phyloP scores from a whole-genome alignment of 2,888 invertebrate genomes.

The Blastobasis adustella region DNA sequence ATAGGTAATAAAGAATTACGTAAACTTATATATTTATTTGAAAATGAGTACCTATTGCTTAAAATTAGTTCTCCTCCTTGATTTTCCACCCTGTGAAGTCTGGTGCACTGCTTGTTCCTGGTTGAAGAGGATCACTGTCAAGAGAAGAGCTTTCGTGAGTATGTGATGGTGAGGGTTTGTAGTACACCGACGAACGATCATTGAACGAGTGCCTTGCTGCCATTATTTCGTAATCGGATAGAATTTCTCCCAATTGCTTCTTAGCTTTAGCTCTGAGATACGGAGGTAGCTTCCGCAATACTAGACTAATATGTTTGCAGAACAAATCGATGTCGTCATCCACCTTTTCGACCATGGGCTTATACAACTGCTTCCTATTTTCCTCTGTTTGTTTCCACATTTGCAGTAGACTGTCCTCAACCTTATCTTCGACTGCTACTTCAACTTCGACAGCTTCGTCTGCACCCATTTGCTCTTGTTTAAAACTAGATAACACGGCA shows the following conservation, averaged over 20 bases:
- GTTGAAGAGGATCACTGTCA: too few relatives aligned
- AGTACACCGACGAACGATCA: too few relatives aligned
- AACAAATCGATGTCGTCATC: slow-evolving; percentile 7
- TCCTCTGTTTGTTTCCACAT: slow-evolving; percentile 6
- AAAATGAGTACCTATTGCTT: too few relatives aligned
- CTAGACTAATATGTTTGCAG: slow-evolving; percentile 5
- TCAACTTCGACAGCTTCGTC: slow-evolving; percentile 1
- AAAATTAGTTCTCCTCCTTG: too few relatives aligned
- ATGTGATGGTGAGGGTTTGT: too few relatives aligned
- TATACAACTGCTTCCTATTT: slow-evolving; percentile 1
- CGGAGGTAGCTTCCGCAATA: slow-evolving; percentile 5
- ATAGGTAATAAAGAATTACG: too few relatives aligned
- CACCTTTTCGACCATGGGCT: slow-evolving; percentile 1
- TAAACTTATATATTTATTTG: too few relatives aligned
- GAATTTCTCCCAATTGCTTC: slow-evolving; percentile 6
- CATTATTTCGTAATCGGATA: slow-evolving; percentile 6
- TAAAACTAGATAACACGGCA: neutral
- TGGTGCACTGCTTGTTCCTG: too few relatives aligned
- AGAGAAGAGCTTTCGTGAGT: too few relatives aligned
- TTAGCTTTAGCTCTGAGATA: slow-evolving; percentile 7
- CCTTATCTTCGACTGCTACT: slow-evolving; percentile 1
- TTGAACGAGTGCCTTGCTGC: slow-evolving; percentile 1
- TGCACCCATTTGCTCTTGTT: neutral
- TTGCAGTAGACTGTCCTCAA: slow-evolving; percentile 2
- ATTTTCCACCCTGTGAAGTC: too few relatives aligned